Evolutionary conservation across 2,888 invertebrate genomes (phyloP).

Genomic region (Eupsilia transversa): DNA sequence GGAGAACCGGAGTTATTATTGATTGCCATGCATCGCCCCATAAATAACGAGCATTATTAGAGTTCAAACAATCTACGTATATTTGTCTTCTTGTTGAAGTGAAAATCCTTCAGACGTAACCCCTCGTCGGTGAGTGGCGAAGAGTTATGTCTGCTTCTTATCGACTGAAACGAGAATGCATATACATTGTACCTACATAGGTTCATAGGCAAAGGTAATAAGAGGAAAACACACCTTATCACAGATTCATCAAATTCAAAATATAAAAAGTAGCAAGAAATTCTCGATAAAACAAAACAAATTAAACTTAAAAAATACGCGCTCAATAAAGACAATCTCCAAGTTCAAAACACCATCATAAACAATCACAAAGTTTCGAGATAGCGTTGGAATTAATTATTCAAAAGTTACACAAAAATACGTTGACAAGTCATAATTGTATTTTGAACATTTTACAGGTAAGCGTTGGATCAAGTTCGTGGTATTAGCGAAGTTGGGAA

Average conservation of each 20-base stretch:
- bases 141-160: neutral
- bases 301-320: slow-evolving; percentile 50
- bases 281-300: slow-evolving; percentile 43
- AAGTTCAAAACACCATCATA: slow-evolving; percentile 48
- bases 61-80: too few relatives aligned
- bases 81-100: neutral
- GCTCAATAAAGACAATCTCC: slow-evolving; percentile 45
- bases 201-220: neutral
- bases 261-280: neutral
- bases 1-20: neutral
- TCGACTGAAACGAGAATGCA: neutral
- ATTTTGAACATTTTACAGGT: slow-evolving; percentile 53
- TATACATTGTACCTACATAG: neutral
- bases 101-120: neutral
- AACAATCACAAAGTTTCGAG: slow-evolving; percentile 63
- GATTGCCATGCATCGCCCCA: neutral
- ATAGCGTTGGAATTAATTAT: slow-evolving; percentile 64
- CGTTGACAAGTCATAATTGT: slow-evolving; percentile 63
- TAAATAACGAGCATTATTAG: neutral
- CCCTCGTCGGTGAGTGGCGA: neutral
- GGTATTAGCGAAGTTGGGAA: slow-evolving; percentile 33
- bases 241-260: neutral
- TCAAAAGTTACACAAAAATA: slow-evolving; percentile 59
- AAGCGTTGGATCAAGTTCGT: slow-evolving; percentile 24
- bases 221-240: neutral